Conservation (phyloP, 1,140 invertebrate species). For the Drosophila neocordata region DNA sequence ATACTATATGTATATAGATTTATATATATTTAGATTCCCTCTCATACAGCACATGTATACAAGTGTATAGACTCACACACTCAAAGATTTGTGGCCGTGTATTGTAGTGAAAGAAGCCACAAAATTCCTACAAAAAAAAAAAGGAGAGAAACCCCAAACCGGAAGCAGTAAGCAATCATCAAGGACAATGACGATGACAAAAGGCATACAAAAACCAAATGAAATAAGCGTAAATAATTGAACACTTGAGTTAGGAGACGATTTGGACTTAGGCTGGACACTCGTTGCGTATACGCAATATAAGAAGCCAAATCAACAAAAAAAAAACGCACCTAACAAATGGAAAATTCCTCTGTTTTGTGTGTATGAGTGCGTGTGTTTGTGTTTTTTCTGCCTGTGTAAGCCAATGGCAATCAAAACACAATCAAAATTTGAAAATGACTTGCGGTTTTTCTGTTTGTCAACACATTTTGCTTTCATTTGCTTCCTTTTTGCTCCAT, state of each 20-base stretch:
- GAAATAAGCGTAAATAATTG: conserved; percentile 37
- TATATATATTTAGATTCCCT: too few species aligned
- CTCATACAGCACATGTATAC: too few species aligned
- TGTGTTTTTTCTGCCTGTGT: neutral
- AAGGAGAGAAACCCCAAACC: conserved; percentile 8
- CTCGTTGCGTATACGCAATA: conserved; percentile 35
- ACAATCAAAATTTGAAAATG: conserved; percentile 47
- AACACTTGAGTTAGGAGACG: conserved; percentile 25
- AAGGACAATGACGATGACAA: conserved; percentile 24
- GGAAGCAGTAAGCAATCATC: conserved; percentile 34
- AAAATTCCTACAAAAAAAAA: neutral
- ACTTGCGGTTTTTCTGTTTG: conserved; percentile 28
- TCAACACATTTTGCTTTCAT: conserved; percentile 7
- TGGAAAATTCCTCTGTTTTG: conserved; percentile 6
- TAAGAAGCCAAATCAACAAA: conserved; percentile 30
- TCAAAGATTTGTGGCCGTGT: conserved; percentile 30
- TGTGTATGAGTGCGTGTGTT: neutral
- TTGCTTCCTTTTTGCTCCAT: neutral
- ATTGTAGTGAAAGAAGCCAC: neutral
- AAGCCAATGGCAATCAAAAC: conserved; percentile 26
- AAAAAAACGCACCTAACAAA: conserved; percentile 15
- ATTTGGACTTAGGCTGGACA: neutral
- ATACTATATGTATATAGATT: too few species aligned
- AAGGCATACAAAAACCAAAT: conserved; percentile 2
- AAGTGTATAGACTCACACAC: too few species aligned